Evolutionary conservation across 2,797 vertebrate species (phyloP), one percentile per base, ranked within the genome.

Genomic region (Phylloscopus collybita): DNA sequence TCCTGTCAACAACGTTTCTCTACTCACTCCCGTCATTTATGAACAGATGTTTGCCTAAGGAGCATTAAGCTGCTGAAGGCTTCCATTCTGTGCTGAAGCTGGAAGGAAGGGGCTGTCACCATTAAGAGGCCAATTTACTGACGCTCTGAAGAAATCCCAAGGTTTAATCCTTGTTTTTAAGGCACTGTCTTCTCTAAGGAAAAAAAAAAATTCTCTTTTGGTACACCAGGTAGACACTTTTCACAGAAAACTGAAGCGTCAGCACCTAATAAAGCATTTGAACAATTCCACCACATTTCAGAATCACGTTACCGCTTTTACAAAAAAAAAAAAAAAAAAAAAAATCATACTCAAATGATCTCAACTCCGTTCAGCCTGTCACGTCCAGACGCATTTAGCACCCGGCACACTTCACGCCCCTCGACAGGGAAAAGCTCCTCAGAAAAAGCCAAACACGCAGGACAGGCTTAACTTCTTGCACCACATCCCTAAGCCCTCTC

Each of bases 231-330:
- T 0, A 60, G 38, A 40, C 20, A 30, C 40, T 26, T 44, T 9
- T 1, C 70, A 74, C 0, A 40, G 23, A 9, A 49, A 76, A 70
- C 25, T 1, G 6, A 73, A 82, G 16, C 2, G 4, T 21, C 34
- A 25, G 53, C 7, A 27, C 13, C 16, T 36, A 27, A 71, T 1
- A 53, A 36, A 10, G 11, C 19, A 49, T 29, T 71, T 45, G 19
- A 64, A 21, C 16, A 30, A n/a, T 53, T 76, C 12, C 3, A 7
- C 20, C 18, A 21, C 30, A 8, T 23, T 93, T 81, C 16, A 49
- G n/a, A 75, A 44, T 0, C 2, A 13, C 0, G 0, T 3, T 29
- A 44, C 5, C 32, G 14, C 13, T 17, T 22, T 8, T 1, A 9
- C 22, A 10, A 38, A 56, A 49, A 25, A 29, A 36, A 42, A 53